These are phyloP conservation scores for Sycobia sp. DNA, from an alignment of 1,140 invertebrate species.

Conservation along the genomic window DNA sequence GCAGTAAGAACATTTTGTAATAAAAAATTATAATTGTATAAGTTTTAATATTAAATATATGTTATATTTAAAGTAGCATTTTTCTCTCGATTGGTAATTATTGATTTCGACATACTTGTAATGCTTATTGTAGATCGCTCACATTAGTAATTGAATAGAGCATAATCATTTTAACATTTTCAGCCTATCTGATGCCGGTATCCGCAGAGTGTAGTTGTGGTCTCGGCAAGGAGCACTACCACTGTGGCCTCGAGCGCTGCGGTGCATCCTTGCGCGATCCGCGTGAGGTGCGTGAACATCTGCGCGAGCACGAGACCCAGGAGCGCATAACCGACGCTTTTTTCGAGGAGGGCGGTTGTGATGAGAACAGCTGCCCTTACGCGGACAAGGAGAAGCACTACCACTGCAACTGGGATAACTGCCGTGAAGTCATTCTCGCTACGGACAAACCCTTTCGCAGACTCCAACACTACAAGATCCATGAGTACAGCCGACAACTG, in stretches of 20 bases:
- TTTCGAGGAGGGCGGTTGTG: constrained; percentile 73
- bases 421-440: constrained; percentile 80
- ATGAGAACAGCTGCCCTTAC: constrained; percentile 74
- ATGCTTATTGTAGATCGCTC: no score
- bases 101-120: no score
- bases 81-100: no score
- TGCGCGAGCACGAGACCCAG: constrained; percentile 84
- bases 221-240: constrained; percentile 52
- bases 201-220: constrained; percentile 52
- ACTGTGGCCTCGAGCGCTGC: constrained; percentile 56
- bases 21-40: no score
- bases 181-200: constrained; percentile 46
- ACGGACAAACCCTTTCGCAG: constrained; percentile 84
- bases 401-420: constrained; percentile 88
- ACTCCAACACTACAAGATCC: constrained; percentile 89
- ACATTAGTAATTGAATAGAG: no score
- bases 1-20: no score
- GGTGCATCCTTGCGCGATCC: constrained; percentile 52
- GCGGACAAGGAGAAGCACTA: constrained; percentile 82
- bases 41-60: no score
- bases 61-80: no score
- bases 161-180: no score
- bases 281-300: constrained; percentile 78
- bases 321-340: constrained; percentile 82
- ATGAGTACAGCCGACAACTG: constrained; percentile 67